phyloP scores from a whole-genome alignment of 2,113 vertebrate genomes.

The Clinocottus analis region DNA sequence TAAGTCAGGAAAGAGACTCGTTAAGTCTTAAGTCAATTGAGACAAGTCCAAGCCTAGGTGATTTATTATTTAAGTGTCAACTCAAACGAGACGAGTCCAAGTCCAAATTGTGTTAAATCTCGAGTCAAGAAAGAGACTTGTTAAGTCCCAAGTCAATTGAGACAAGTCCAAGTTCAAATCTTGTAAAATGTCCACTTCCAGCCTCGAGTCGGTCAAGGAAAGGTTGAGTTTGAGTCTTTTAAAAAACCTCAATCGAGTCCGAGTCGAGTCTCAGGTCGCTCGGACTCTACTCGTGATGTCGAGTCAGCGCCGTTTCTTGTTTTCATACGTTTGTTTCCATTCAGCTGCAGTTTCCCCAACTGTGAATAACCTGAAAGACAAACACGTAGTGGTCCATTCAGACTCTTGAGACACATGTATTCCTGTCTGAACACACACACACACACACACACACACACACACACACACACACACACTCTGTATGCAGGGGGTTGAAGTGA shows the following conservation, averaged over 20 bases:
- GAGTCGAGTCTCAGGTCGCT: background rate
- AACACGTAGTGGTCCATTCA: slow-evolving; percentile 51
- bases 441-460: too few relatives aligned
- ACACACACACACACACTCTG: slow-evolving; percentile 11
- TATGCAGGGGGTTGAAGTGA: slow-evolving; percentile 50
- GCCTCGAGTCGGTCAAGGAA: background rate
- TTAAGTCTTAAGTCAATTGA: background rate
- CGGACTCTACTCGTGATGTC: background rate
- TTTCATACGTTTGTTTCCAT: slow-evolving; percentile 1
- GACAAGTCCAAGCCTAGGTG: background rate
- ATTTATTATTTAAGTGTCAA: too few relatives aligned
- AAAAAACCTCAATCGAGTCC: background rate
- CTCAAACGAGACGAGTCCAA: too few relatives aligned
- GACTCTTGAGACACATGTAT: slow-evolving; percentile 16
- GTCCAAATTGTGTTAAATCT: background rate
- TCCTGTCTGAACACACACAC: background rate
- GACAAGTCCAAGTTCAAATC: background rate
- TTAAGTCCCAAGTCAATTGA: background rate
- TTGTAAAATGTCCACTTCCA: background rate
- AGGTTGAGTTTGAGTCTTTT: background rate
- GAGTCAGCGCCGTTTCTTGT: background rate
- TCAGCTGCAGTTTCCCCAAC: slow-evolving; percentile 18
- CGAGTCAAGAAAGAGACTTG: background rate
- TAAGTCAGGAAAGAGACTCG: background rate
- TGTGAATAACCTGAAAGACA: slow-evolving; percentile 30